Percentiles rank a stretch among this genome's conserved stretches.
Conservation (phyloP, 2,888 invertebrate genomes). For the Pardosa pseudoannulata region DNA sequence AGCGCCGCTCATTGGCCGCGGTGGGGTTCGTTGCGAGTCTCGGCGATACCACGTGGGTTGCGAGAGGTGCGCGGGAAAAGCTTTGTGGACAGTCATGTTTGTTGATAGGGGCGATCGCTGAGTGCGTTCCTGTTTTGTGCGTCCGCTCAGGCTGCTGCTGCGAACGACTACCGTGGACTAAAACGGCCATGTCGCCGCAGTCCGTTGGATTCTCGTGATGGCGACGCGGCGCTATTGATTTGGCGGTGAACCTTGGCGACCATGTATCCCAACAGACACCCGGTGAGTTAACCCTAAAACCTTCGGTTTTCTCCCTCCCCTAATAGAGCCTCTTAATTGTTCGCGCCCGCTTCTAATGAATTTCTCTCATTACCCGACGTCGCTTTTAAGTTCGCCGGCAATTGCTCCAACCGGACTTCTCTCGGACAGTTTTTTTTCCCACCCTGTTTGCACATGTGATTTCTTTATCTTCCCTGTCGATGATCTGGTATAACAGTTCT, state of each 20-base stretch:
- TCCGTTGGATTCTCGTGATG: slow-evolving; percentile 63
- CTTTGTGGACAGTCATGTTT: slow-evolving; percentile 75
- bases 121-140: slow-evolving; percentile 70
- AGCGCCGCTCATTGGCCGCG: slow-evolving; percentile 68
- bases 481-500: not conserved
- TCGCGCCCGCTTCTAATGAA: slow-evolving; percentile 64
- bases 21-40: slow-evolving; percentile 6
- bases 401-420: not conserved
- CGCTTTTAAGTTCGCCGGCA: slow-evolving; percentile 33
- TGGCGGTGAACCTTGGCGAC: slow-evolving; percentile 72
- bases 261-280: slow-evolving; percentile 72
- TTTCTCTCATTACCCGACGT: slow-evolving; percentile 58
- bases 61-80: slow-evolving; percentile 61
- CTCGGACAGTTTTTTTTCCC: not conserved
- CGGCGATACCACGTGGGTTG: slow-evolving; percentile 76
- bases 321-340: slow-evolving; percentile 70
- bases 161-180: slow-evolving; percentile 59
- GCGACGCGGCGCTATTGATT: slow-evolving; percentile 68
- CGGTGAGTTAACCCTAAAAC: slow-evolving; percentile 72
- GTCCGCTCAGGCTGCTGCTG: slow-evolving; percentile 45
- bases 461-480: not conserved
- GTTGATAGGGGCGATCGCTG: slow-evolving; percentile 77
- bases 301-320: slow-evolving; percentile 57
- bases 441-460: not conserved
- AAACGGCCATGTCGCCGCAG: slow-evolving; percentile 55